A percentile compares a stretch with the other conserved stretches of the same genome.
These are phyloP conservation scores for Semnornis frantzii DNA, from an alignment of 2,113 vertebrate genomes.

Conservation along the genomic window DNA sequence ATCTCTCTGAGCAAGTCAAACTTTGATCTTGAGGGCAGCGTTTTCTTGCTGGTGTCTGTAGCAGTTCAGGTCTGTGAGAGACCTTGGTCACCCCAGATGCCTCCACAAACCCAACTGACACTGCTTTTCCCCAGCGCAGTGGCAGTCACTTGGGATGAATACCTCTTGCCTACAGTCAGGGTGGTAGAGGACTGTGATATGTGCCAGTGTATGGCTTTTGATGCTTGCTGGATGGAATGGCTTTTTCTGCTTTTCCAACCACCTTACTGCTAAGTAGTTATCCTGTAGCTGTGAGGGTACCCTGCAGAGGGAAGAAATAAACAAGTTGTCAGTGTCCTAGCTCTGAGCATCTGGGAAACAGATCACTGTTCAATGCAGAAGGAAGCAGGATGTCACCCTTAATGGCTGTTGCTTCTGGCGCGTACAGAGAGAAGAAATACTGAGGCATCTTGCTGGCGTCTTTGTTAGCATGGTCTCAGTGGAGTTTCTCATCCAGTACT, in stretches of 20 bases:
- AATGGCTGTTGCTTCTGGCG: neutral
- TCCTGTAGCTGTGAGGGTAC: fast-evolving
- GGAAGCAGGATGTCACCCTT: neutral
- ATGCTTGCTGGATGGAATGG: neutral
- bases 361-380: neutral
- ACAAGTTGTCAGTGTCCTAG: neutral
- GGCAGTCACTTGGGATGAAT: neutral
- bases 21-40: neutral
- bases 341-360: neutral
- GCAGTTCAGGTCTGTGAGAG: neutral
- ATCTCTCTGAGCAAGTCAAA: neutral
- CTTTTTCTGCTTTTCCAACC: neutral
- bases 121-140: fast-evolving
- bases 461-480: neutral
- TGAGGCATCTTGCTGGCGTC: neutral
- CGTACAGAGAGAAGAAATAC: neutral
- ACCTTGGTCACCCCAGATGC: neutral
- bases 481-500: neutral
- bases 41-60: neutral
- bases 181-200: fast-evolving
- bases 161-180: neutral
- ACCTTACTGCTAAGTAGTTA: neutral
- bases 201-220: no score
- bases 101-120: neutral
- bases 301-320: neutral